These are phyloP conservation scores for Hippopotamus amphibius DNA, from an alignment of 2,113 vertebrate genomes.

Conservation along the genomic window DNA sequence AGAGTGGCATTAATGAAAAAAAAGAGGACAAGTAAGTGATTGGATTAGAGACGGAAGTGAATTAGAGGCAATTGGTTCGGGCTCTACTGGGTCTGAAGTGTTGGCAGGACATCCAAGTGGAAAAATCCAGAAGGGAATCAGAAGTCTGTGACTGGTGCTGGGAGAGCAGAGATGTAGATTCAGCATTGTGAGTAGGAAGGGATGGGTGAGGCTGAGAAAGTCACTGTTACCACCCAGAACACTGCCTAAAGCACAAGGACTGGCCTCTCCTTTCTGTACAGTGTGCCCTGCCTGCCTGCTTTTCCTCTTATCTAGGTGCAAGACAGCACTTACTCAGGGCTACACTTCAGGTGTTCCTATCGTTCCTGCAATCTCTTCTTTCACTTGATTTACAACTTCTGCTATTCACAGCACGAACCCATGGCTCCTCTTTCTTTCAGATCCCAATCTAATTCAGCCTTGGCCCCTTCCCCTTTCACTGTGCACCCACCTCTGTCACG, in stretches of 20 bases:
- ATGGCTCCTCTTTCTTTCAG: background rate
- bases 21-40: background rate
- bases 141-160: background rate
- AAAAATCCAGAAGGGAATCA: background rate
- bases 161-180: background rate
- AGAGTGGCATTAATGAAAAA: background rate
- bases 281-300: background rate
- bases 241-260: background rate
- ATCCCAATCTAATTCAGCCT: background rate
- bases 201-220: background rate
- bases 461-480: background rate
- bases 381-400: background rate
- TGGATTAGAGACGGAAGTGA: background rate
- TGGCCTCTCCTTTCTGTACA: too few relatives aligned
- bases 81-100: background rate
- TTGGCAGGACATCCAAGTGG: background rate
- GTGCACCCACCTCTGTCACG: background rate
- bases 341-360: background rate
- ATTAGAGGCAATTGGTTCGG: background rate
- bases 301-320: background rate
- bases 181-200: background rate
- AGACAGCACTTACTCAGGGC: background rate
- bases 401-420: background rate
- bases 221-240: background rate
- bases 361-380: background rate